Evolutionary conservation across 1,140 invertebrate genomes (phyloP).

Genomic region (Drosophila santomea): DNA sequence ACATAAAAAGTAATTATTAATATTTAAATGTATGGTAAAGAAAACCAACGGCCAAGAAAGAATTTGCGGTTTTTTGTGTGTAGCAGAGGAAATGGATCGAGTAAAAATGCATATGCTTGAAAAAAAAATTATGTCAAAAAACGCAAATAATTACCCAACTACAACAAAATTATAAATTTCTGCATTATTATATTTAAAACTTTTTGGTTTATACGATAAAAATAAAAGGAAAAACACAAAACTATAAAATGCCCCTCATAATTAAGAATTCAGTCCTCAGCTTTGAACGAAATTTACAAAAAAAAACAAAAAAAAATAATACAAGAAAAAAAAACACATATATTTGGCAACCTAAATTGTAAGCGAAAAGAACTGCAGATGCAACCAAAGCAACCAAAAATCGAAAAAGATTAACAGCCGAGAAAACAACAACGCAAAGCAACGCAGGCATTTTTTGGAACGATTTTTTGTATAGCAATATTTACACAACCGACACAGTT

Average conservation of each 20-base stretch:
- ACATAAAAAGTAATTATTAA: constrained; percentile 76
- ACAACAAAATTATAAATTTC: constrained; percentile 79
- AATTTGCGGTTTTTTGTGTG: constrained; percentile 49
- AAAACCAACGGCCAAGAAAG: constrained; percentile 54
- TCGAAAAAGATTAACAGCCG: constrained; percentile 36
- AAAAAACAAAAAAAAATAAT: background rate
- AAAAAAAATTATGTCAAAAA: constrained; percentile 38
- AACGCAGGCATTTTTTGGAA: constrained; percentile 72
- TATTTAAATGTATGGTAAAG: constrained; percentile 70
- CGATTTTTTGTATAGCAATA: constrained; percentile 68
- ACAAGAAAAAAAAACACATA: too few relatives aligned
- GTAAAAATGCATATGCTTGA: constrained; percentile 34
- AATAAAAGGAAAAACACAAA: constrained; percentile 60
- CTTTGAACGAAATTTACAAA: constrained; percentile 12
- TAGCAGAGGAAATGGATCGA: constrained; percentile 36
- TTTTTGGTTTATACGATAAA: constrained; percentile 80
- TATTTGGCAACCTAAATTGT: constrained; percentile 31
- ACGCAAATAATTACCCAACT: constrained; percentile 51
- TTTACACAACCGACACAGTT: constrained; percentile 44
- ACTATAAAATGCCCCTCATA: constrained; percentile 36
- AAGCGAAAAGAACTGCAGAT: constrained; percentile 50
- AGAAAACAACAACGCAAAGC: constrained; percentile 42
- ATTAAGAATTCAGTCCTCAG: constrained; percentile 46
- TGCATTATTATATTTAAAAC: constrained; percentile 81
- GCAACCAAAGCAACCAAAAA: constrained; percentile 26